Conservation (phyloP, 2,888 invertebrate genomes). For the Nymphalis polychloros region DNA sequence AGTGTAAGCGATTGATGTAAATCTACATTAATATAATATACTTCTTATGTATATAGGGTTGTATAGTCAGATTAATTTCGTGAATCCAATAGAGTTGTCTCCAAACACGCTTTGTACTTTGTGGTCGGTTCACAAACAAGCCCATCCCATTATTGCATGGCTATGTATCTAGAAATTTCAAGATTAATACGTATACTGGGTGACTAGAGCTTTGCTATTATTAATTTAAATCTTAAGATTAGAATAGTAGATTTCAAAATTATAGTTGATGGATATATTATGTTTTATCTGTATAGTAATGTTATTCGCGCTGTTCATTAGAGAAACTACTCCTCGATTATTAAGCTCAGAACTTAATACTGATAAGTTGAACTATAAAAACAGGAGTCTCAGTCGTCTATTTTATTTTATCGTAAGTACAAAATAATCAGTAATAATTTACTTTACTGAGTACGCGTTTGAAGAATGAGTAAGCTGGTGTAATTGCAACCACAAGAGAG, state of each 20-base stretch:
- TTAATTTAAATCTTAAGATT: conserved; percentile 17
- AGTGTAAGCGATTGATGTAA: conserved; percentile 32
- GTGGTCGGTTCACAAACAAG: conserved; percentile 58
- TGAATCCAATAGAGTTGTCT: conserved; percentile 66
- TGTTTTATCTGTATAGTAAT: not conserved
- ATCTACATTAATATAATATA: conserved; percentile 20
- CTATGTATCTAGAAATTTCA: conserved; percentile 58
- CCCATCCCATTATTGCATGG: conserved; percentile 60
- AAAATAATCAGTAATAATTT: too few relatives aligned
- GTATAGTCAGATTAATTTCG: conserved; percentile 52
- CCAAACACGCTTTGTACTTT: conserved; percentile 68
- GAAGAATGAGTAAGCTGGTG: too few relatives aligned
- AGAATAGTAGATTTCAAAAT: conserved; percentile 11
- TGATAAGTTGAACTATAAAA: not conserved
- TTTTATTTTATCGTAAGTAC: too few relatives aligned
- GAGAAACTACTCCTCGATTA: conserved; percentile 22
- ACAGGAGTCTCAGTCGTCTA: too few relatives aligned
- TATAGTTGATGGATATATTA: not conserved
- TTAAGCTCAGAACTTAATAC: conserved; percentile 19
- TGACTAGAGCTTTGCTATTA: not conserved
- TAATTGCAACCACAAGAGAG: too few relatives aligned
- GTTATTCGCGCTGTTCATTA: conserved; percentile 12
- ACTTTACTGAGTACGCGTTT: too few relatives aligned
- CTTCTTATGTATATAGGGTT: conserved; percentile 20
- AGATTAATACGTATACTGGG: conserved; percentile 50